These are phyloP conservation scores for Desmophyllum pertusum DNA, from an alignment of 92 coral and sea anemone species.

Conservation along the genomic window DNA sequence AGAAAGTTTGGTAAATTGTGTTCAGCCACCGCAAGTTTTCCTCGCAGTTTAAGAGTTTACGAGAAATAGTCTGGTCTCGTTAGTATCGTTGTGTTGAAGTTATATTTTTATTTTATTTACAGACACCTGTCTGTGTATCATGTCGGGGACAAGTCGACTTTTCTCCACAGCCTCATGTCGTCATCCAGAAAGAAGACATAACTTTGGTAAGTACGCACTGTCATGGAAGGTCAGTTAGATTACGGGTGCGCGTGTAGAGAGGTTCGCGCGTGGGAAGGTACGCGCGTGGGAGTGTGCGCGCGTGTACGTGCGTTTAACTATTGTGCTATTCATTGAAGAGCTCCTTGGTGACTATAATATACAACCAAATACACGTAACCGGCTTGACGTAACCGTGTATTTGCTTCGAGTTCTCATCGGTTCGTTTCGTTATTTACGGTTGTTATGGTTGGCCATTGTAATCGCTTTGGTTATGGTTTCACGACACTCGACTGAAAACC, in stretches of 20 bases:
- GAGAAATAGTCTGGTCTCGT: too few species aligned
- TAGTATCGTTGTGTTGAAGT: too few species aligned
- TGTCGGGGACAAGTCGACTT: background rate
- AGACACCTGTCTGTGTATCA: constrained; percentile 1
- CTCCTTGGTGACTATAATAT: background rate
- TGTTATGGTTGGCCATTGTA: too few species aligned
- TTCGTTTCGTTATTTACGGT: too few species aligned
- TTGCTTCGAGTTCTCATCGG: too few species aligned
- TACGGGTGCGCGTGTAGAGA: background rate
- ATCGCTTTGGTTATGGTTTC: too few species aligned
- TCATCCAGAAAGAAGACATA: constrained; percentile 29
- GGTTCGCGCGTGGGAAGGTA: background rate
- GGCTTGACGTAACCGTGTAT: too few species aligned
- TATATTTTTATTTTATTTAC: background rate
- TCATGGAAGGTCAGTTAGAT: background rate
- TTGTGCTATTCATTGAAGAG: background rate
- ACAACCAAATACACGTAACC: too few species aligned
- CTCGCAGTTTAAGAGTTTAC: too few species aligned
- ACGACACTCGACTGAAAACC: too few species aligned
- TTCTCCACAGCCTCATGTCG: constrained; percentile 28
- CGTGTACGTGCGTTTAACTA: background rate
- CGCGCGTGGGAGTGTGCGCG: background rate
- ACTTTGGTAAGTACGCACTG: constrained; percentile 38
- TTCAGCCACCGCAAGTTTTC: too few species aligned
- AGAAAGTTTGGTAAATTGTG: too few species aligned